phyloP scores from a whole-genome alignment of 2,888 invertebrate genomes.

The Luperina nickerlii region DNA sequence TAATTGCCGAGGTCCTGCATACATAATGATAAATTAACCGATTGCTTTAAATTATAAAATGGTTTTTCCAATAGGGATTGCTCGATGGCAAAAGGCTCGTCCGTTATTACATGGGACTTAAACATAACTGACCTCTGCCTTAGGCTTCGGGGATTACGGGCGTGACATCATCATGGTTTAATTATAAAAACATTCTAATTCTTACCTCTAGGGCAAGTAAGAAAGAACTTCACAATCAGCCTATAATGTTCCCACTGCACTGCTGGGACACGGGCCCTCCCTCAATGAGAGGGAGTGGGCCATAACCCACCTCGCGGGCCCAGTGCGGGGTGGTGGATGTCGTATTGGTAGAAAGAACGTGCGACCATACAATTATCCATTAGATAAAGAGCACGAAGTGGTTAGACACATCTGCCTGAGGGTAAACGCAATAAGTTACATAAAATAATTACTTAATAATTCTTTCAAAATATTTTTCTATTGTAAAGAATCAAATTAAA shows the following conservation, averaged over 20 bases:
- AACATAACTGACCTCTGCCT: not conserved
- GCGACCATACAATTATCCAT: constrained; percentile 36
- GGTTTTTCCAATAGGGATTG: not conserved
- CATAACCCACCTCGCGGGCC: no score
- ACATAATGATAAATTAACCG: not conserved
- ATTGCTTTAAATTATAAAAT: not conserved
- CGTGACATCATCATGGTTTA: not conserved
- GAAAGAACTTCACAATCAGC: not conserved
- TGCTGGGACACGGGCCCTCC: no score
- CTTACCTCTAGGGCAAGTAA: not conserved
- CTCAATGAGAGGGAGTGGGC: no score
- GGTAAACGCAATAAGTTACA: constrained; percentile 9
- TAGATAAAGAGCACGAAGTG: not conserved
- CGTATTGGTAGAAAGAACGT: not conserved
- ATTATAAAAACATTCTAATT: not conserved
- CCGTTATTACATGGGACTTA: not conserved
- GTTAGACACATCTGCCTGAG: not conserved
- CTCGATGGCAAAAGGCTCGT: not conserved
- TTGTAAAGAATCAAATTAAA: not conserved
- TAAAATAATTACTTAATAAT: not conserved
- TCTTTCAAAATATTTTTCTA: not conserved
- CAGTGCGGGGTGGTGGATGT: no score
- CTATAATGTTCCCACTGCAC: no score
- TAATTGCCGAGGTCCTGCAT: no score
- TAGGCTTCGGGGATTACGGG: not conserved